Evolutionary conservation across 2,113 vertebrate genomes (phyloP).

Genomic region (Junco hyemalis): DNA sequence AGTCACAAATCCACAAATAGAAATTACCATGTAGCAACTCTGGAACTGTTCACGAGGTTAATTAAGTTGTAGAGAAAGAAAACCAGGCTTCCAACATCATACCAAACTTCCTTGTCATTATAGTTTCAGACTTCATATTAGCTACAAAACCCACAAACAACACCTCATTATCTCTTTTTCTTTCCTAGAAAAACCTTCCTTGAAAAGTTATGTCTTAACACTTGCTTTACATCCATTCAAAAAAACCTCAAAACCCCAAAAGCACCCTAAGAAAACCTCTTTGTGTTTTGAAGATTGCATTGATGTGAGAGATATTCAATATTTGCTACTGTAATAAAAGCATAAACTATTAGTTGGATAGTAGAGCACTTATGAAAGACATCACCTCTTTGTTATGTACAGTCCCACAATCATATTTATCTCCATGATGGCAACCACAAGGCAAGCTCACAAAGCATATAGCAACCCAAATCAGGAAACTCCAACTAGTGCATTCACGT

Average conservation of each 20-base stretch:
- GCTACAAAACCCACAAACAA: not conserved
- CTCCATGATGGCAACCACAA: not conserved
- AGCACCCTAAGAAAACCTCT: not conserved
- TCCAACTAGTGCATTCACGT: not conserved
- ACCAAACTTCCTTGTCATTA: not conserved
- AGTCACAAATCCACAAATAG: not conserved
- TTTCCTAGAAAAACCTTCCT: not conserved
- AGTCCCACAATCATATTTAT: not conserved
- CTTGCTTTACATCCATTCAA: not conserved
- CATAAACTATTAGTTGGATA: not conserved
- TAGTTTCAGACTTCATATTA: not conserved
- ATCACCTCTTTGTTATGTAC: not conserved
- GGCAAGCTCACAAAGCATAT: not conserved
- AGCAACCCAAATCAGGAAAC: not conserved
- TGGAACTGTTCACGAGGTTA: not conserved
- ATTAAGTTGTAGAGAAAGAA: not conserved
- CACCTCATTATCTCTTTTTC: not conserved
- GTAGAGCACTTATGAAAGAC: not conserved
- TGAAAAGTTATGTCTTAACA: not conserved
- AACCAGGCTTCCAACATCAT: not conserved
- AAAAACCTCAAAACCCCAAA: not conserved
- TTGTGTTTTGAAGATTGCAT: not conserved
- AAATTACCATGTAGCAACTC: not conserved
- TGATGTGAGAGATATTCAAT: not conserved
- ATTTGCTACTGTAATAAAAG: not conserved